Percentiles rank a stretch among this genome's conserved stretches.
Conservation (phyloP, 2,888 invertebrate species). For the Rhodophaea formosa region DNA sequence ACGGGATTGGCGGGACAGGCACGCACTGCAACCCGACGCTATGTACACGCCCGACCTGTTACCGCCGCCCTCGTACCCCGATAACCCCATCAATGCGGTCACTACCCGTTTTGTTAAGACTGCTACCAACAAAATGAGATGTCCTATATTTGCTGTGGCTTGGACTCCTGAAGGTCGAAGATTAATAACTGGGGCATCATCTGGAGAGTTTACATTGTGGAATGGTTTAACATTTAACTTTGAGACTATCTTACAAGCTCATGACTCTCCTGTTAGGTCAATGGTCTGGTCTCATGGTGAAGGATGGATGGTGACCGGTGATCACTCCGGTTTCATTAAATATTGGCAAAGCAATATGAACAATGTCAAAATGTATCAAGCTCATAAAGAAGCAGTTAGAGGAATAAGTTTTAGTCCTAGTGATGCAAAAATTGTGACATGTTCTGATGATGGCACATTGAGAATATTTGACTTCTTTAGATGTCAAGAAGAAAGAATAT, state of each 20-base stretch:
- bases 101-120: conserved; percentile 97
- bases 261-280: conserved; percentile 98
- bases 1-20: conserved; percentile 93
- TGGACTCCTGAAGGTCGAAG: conserved; percentile 99
- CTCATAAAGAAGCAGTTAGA: conserved; percentile 99
- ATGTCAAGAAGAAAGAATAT: conserved; percentile 96
- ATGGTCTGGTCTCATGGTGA: conserved; percentile 99
- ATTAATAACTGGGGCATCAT: conserved; percentile 98
- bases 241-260: conserved; percentile 99
- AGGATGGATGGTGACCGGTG: conserved; percentile 99
- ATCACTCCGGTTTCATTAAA: conserved; percentile 99
- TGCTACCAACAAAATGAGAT: conserved; percentile 99
- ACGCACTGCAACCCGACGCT: conserved; percentile 95
- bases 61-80: conserved; percentile 96
- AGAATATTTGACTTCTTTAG: conserved; percentile 99
- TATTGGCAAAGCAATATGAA: conserved; percentile 99
- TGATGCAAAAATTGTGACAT: conserved; percentile 99
- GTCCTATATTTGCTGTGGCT: conserved; percentile 98
- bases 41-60: conserved; percentile 96
- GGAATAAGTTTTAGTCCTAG: conserved; percentile 99
- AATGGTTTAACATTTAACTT: conserved; percentile 99
- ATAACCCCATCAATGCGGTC: conserved; percentile 98
- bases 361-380: conserved; percentile 99
- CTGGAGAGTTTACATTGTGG: conserved; percentile 99
- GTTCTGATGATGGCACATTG: conserved; percentile 99